These are phyloP conservation scores for Larimichthys crocea DNA, from an alignment of 2,113 vertebrate genomes.

Conservation along the genomic window DNA sequence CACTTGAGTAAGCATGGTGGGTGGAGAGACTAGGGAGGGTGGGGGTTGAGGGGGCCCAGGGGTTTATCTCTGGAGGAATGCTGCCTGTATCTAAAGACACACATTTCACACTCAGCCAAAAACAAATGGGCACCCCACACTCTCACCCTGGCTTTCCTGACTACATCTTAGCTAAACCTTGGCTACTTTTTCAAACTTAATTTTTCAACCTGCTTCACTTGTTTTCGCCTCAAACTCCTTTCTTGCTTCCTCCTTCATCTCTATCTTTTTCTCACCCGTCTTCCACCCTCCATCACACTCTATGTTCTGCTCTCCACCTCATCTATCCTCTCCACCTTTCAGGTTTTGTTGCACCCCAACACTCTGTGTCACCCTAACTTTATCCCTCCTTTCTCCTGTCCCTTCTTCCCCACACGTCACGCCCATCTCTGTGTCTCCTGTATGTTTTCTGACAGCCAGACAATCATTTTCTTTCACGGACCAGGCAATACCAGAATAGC, in stretches of 20 bases:
- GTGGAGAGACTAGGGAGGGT: slow-evolving; percentile 74
- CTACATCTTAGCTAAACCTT: slow-evolving; percentile 13
- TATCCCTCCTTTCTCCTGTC: slow-evolving; percentile 73
- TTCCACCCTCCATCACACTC: slow-evolving; percentile 26
- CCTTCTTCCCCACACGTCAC: slow-evolving; percentile 61
- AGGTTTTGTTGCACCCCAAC: slow-evolving; percentile 50
- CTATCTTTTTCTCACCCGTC: slow-evolving; percentile 1
- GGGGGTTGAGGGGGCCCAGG: slow-evolving; percentile 69
- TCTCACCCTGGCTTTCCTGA: slow-evolving; percentile 16
- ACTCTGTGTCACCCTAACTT: slow-evolving; percentile 52
- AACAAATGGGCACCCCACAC: slow-evolving; percentile 48
- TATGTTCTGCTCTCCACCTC: slow-evolving; percentile 42
- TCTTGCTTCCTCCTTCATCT: neutral
- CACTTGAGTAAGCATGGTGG: slow-evolving; percentile 80
- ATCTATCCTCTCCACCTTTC: slow-evolving; percentile 40
- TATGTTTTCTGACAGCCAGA: slow-evolving; percentile 81
- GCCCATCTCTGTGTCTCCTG: slow-evolving; percentile 67
- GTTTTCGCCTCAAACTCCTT: neutral
- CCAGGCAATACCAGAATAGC: slow-evolving; percentile 57
- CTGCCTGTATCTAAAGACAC: slow-evolving; percentile 82
- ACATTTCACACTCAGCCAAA: slow-evolving; percentile 75
- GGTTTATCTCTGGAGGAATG: slow-evolving; percentile 86
- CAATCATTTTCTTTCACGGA: slow-evolving; percentile 68
- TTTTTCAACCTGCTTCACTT: neutral
- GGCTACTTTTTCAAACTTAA: neutral